These are phyloP conservation scores for Drosophila flavopinicola DNA, from an alignment of 2,888 invertebrate species.

Conservation along the genomic window DNA sequence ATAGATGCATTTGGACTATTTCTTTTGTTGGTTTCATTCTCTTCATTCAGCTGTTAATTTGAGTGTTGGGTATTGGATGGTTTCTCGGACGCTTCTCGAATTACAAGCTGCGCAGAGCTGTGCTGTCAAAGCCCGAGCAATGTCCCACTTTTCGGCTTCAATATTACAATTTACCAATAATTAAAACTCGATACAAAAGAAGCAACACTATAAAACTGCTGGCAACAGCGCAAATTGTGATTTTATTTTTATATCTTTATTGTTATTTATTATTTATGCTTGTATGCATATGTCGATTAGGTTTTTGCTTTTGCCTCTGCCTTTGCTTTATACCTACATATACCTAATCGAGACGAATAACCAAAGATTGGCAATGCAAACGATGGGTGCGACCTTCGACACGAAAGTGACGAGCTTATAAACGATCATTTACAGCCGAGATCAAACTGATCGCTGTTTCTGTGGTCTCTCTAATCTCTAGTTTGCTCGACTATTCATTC, in stretches of 20 bases:
- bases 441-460: conserved; percentile 20
- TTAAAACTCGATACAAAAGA: conserved; percentile 64
- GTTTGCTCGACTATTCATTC: not conserved
- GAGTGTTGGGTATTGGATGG: not conserved
- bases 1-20: conserved; percentile 1
- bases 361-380: conserved; percentile 64
- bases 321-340: too few species aligned
- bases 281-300: conserved; percentile 37
- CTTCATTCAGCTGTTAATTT: conserved; percentile 3
- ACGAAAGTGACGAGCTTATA: conserved; percentile 50
- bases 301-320: conserved; percentile 20
- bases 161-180: conserved; percentile 63
- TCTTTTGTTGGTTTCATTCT: conserved; percentile 7
- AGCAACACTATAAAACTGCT: conserved; percentile 48
- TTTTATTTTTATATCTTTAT: conserved; percentile 12
- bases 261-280: conserved; percentile 36
- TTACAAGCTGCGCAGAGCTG: conserved; percentile 30
- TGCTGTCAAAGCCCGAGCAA: conserved; percentile 27
- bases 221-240: conserved; percentile 48
- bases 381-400: conserved; percentile 64
- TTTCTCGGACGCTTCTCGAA: conserved; percentile 34
- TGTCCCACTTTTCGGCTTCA: conserved; percentile 63
- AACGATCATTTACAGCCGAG: conserved; percentile 42
- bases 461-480: conserved; percentile 13
- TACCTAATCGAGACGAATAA: conserved; percentile 39